phyloP scores from a whole-genome alignment of 2,113 vertebrate genomes.

The Neotragus pygmaeus region DNA sequence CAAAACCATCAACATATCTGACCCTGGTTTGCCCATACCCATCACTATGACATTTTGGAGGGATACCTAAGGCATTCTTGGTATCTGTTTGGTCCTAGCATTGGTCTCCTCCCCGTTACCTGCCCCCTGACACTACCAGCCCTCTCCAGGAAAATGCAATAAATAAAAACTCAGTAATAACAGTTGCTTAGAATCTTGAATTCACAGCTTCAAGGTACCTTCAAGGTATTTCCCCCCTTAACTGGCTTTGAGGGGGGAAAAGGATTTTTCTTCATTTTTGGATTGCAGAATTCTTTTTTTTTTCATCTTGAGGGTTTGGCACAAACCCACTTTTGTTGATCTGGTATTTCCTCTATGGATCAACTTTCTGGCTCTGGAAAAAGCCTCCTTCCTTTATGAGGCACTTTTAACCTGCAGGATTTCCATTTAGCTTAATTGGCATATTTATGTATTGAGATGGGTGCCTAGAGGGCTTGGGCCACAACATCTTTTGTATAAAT shows the following conservation, averaged over 20 bases:
- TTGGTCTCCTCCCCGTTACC: not conserved
- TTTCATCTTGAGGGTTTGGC: not conserved
- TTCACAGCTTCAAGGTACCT: not conserved
- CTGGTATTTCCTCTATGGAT: conserved; percentile 57
- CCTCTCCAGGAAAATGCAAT: not conserved
- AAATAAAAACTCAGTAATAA: not conserved
- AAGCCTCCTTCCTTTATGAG: conserved; percentile 49
- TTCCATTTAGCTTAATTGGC: conserved; percentile 74
- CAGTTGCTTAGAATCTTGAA: not conserved
- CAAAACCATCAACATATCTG: not conserved
- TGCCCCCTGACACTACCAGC: accelerated
- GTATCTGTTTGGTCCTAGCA: not conserved
- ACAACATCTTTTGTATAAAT: conserved; percentile 70
- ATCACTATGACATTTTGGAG: not conserved
- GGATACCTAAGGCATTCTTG: not conserved
- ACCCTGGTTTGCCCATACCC: not conserved
- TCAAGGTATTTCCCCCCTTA: not conserved
- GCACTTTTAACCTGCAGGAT: conserved; percentile 68
- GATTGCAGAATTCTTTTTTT: not conserved
- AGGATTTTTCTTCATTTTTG: not conserved
- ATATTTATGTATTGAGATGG: conserved; percentile 72
- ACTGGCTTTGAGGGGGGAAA: not conserved
- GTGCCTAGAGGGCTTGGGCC: conserved; percentile 62
- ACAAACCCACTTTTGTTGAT: conserved; percentile 45
- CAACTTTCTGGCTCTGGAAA: conserved; percentile 61